These are phyloP conservation scores for Prorops nasuta DNA, from an alignment of 1,140 invertebrate species.

Conservation along the genomic window DNA sequence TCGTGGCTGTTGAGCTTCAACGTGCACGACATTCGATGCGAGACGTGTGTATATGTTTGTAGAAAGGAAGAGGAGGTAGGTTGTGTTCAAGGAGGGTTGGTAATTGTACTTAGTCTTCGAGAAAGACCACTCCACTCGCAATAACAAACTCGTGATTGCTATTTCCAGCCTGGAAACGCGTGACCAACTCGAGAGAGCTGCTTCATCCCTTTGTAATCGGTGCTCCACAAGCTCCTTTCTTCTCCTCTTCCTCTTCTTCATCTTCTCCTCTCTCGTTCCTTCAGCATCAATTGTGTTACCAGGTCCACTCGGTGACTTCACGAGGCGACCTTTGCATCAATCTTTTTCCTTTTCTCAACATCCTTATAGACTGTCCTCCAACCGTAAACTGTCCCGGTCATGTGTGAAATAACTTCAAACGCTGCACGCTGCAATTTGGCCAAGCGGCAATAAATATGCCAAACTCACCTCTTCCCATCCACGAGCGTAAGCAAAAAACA, in stretches of 20 bases:
- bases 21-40: too few relatives aligned
- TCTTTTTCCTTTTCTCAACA: conserved; percentile 16
- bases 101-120: conserved; percentile 26
- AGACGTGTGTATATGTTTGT: too few relatives aligned
- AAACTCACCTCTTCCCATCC: conserved; percentile 8
- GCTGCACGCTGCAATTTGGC: not conserved
- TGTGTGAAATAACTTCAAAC: not conserved
- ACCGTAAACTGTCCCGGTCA: conserved; percentile 1
- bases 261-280: conserved; percentile 6
- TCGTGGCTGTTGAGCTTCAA: too few relatives aligned
- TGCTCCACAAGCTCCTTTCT: conserved; percentile 12
- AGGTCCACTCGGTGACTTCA: conserved; percentile 16
- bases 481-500: too few relatives aligned
- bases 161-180: conserved; percentile 17
- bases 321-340: conserved; percentile 19
- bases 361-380: too few relatives aligned
- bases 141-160: conserved; percentile 20
- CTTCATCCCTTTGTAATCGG: too few relatives aligned
- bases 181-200: conserved; percentile 14
- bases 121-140: conserved; percentile 18
- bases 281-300: conserved; percentile 18
- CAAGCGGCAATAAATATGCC: not conserved
- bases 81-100: too few relatives aligned
- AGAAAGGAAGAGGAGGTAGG: too few relatives aligned
- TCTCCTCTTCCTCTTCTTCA: not conserved